Base-by-base conservation (phyloP, 2,888 invertebrate genomes). In the Antheraea assamensis region DNA sequence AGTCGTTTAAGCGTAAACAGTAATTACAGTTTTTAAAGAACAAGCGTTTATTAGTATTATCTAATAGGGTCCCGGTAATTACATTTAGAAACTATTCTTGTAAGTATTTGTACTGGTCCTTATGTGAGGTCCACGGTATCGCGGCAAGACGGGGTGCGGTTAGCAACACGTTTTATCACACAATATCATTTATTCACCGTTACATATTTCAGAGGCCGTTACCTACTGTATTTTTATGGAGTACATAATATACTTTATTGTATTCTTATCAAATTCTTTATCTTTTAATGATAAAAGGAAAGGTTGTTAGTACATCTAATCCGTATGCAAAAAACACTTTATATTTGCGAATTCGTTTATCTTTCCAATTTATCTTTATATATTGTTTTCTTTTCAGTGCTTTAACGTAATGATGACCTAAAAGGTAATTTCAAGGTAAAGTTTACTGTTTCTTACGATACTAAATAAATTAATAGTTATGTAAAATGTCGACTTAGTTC, bases 241-340 rank as follows among this genome's bases (percentile, higher is more conserved):
- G 31, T 68, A 24, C 24, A 58, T 58, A 15, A 61, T 61, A 61
- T 61, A 68, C 35, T 68, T 68, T 68, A 68, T 68, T 68, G 35
- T 68, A 35, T 31, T 5, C 10, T n/a, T 35, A 68, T 68, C 68
- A 68, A 68, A n/a, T 35, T 31, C 0, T 7, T 68, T 68, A 68
- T 68, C 68, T 21, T 66, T 68, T n/a, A 30, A 30, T 27, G 35
- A 68, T 68, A 68, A 68, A 68, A 68, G 3, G 68, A 68, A 68
- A 31, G 35, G 35, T 35, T 68, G 68, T 35, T 31, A 35, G 35
- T 35, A 42, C 42, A 68, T 35, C 68, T 68, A 35, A 68, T 68
- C 35, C 4, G 35, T 68, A 21, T 68, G 35, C 31, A 68, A 4
- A 68, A 68, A 68, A 31, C 35, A 35, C 35, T 19, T 35, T 35